Evolutionary conservation across 2,888 invertebrate genomes (phyloP).

Genomic region (Drosophila ezoana): DNA sequence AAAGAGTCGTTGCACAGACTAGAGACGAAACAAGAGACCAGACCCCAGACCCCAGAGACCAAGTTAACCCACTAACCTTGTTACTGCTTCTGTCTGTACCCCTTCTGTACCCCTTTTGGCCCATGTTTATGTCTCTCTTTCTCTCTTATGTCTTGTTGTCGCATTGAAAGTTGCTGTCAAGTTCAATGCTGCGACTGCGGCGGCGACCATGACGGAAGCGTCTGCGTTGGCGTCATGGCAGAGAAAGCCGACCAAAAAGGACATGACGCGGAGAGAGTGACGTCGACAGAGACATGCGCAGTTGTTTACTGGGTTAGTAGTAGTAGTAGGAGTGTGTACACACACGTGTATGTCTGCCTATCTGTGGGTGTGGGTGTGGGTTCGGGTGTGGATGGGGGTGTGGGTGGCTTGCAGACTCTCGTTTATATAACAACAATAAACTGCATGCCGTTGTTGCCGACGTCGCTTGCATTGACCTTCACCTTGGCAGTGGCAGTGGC

Average conservation of each 20-base stretch:
- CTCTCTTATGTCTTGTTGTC: constrained; percentile 5
- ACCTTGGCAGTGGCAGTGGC: constrained; percentile 70
- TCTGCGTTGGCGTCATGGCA: constrained; percentile 36
- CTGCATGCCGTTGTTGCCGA: constrained; percentile 34
- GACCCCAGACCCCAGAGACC: constrained; percentile 33
- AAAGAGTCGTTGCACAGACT: constrained; percentile 47
- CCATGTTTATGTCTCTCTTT: neutral
- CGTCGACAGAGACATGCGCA: constrained; percentile 64
- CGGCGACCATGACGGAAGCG: constrained; percentile 47
- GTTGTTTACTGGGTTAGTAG: constrained; percentile 56
- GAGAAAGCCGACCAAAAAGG: constrained; percentile 58
- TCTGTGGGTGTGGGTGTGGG: constrained; percentile 6
- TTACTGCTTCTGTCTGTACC: constrained; percentile 49
- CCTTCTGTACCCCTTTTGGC: constrained; percentile 1
- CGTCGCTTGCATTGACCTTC: constrained; percentile 70
- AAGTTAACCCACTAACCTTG: constrained; percentile 78
- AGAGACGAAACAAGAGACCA: constrained; percentile 9
- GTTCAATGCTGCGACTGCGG: constrained; percentile 62
- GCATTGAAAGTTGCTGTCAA: constrained; percentile 66
- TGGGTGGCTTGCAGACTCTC: constrained; percentile 30
- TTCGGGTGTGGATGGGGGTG: too few relatives aligned
- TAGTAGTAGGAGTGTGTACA: constrained; percentile 4
- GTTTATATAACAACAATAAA: constrained; percentile 77
- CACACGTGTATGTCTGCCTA: neutral
- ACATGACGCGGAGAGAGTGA: constrained; percentile 52